Conservation (phyloP, 2,113 vertebrate species). For the rat (Rattus norvegicus) region DNA sequence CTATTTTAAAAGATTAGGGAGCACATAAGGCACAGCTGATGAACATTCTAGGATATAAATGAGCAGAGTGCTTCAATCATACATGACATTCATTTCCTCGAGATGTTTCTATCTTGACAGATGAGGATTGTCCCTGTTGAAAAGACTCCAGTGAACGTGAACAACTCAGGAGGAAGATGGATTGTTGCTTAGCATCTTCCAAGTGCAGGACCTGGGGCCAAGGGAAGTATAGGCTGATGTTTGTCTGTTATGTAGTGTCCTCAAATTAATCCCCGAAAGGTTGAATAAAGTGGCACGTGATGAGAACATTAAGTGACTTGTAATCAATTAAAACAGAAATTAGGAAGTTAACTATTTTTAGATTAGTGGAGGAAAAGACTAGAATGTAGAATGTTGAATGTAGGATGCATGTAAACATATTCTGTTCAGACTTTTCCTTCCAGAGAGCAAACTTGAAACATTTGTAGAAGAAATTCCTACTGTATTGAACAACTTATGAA, state of each 20-base stretch:
- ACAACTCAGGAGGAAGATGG: too few species aligned
- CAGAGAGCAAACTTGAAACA: conserved; percentile 10
- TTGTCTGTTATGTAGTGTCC: neutral
- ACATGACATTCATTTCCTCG: neutral
- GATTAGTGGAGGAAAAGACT: neutral
- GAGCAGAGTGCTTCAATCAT: neutral
- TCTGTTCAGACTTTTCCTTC: neutral
- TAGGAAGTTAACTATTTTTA: neutral
- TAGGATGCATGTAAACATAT: neutral
- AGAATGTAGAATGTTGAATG: neutral
- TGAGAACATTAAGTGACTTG: neutral
- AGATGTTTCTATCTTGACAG: neutral
- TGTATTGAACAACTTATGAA: neutral
- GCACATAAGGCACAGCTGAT: neutral
- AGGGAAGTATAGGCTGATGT: neutral
- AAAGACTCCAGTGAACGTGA: neutral
- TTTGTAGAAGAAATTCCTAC: neutral
- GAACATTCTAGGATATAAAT: neutral
- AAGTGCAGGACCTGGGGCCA: too few species aligned
- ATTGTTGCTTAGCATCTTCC: neutral
- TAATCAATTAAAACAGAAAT: conserved; percentile 24
- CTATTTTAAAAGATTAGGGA: neutral
- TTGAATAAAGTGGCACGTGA: neutral
- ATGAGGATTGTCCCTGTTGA: neutral
- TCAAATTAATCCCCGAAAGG: neutral